Conservation (phyloP, 1,140 invertebrate genomes). For the Ceratina japonica region DNA sequence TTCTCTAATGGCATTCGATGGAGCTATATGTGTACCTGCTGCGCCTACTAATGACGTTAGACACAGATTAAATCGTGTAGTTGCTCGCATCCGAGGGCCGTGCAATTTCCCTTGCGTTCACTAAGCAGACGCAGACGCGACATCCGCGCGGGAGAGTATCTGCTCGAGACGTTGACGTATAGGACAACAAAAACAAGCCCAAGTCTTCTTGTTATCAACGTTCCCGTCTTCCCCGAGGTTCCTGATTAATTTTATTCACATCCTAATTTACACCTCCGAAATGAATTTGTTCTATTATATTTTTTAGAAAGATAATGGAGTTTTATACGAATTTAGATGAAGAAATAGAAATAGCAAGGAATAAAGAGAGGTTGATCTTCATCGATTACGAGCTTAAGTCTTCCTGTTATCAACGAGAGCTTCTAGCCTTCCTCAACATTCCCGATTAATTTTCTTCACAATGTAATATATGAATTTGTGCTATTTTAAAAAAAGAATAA, state of each 20-base stretch:
- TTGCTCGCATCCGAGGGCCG: not conserved
- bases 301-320: too few species aligned
- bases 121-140: not conserved
- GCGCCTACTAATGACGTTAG: conserved; percentile 5
- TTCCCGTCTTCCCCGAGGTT: too few species aligned
- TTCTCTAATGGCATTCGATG: conserved; percentile 1
- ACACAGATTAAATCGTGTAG: conserved; percentile 2
- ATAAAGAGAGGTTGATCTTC: too few species aligned
- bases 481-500: too few species aligned
- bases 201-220: not conserved
- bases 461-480: too few species aligned
- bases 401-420: too few species aligned
- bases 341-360: too few species aligned
- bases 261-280: not conserved
- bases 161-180: conserved; percentile 3
- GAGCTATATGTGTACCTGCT: not conserved
- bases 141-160: not conserved
- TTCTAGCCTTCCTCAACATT: too few species aligned
- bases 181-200: not conserved
- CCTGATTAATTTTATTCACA: not conserved
- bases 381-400: too few species aligned
- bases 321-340: too few species aligned
- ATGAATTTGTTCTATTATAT: not conserved
- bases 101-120: too few species aligned
- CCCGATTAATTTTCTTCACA: too few species aligned